Base-by-base conservation (phyloP, 2,797 vertebrate genomes). In the Spea hammondii region DNA sequence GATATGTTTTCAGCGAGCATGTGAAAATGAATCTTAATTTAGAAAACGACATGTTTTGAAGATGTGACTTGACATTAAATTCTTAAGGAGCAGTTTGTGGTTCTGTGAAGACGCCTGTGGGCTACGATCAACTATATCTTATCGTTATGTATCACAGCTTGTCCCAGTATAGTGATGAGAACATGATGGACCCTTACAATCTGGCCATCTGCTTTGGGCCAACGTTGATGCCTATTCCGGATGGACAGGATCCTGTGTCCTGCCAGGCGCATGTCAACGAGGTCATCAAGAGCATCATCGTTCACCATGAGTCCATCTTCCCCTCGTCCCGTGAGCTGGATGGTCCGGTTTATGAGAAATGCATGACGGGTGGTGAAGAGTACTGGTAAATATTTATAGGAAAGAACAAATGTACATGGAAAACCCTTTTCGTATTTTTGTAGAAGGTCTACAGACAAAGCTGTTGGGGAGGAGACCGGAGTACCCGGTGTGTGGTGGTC, bases 161-260 rank as follows among this genome's bases (percentile, higher is more conserved):
- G 84, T 98, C 97, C 0, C 97, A 99, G 90, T 99, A 99, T 88
- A 99, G 97, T 0, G 97, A 99, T 76, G 97, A 99, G 90, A 99
- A 99, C 92, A 99, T 99, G 97, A 99, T 99, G 97, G 97, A 99
- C 84, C 93, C 97, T 80, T 98, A 98, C 91, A 99, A 99, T 89
- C 86, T 99, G 84, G 97, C 97, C 84, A 99, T 98, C 90, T 99
- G 97, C 93, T 99, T 98, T 4, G 97, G 97, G 74, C 97, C 97
- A 83, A 99, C 97, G 0, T 89, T 99, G 88, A 98, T 99, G 95
- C 97, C 96, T 80, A 98, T 98, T 76, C 97, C 97, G 0, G 97
- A 99, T 0, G 95, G 95, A 47, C 97, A 98, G 88, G 97, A 99
- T 86, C 97, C 96, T 0, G 97, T 99, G 84, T 89, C 95, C 84